Percentiles rank a stretch among this genome's conserved stretches.
phyloP scores from a whole-genome alignment of 2,113 vertebrate species.

The Indicator indicator region DNA sequence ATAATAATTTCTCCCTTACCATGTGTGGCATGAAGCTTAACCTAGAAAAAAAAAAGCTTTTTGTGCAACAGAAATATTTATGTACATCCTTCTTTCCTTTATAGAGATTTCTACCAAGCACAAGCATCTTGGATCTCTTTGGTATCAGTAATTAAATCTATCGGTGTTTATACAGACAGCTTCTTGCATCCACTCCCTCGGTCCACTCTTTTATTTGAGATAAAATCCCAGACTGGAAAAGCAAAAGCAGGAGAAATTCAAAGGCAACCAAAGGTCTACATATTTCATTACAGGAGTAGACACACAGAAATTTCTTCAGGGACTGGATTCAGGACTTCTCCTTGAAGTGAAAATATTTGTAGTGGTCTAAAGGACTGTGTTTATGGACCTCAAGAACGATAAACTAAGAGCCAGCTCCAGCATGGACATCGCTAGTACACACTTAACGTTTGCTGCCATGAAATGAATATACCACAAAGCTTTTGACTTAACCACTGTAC shows the following conservation, averaged over 20 bases:
- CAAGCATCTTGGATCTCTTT: background rate
- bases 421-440: background rate
- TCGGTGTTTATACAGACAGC: background rate
- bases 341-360: background rate
- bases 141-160: background rate
- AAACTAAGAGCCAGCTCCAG: background rate
- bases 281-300: background rate
- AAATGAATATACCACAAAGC: background rate
- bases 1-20: background rate
- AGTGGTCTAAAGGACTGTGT: background rate
- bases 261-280: slow-evolving; percentile 38
- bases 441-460: background rate
- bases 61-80: background rate
- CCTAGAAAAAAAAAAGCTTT: background rate
- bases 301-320: slow-evolving; percentile 13
- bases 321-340: background rate
- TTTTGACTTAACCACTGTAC: background rate
- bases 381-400: background rate
- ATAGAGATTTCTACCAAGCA: background rate
- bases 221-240: slow-evolving; percentile 17
- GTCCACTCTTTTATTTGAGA: slow-evolving; percentile 8
- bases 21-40: background rate
- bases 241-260: background rate
- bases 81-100: background rate
- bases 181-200: background rate